Evolutionary conservation across 2,113 vertebrate genomes (phyloP), one percentile per base, ranked within the genome.

Genomic region (Siniperca knerii): DNA sequence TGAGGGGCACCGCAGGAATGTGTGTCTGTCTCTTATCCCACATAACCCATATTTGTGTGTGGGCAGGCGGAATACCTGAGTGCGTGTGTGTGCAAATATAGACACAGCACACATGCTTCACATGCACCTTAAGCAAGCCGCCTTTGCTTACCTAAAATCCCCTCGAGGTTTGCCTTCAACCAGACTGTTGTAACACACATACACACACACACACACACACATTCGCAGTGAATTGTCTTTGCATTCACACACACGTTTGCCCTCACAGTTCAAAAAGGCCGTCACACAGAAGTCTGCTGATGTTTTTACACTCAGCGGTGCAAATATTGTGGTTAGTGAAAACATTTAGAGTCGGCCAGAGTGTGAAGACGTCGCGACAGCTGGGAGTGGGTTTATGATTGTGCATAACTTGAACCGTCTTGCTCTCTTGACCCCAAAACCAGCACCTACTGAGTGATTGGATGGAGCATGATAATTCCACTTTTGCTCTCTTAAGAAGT

Each of bases 1-100:
- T 95, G 95, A 97, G 95, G 93, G 91, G 95, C 96, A 96, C 96
- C 97, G 89, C 96, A 97, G 97, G 96, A 96, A 96, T 97, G 96
- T 89, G 92, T 72, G 90, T 94, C 95, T 96, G 96, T 96, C 96
- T 97, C 91, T 93, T 94, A 93, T 94, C 92, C 93, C 86, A 75
- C 73, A 64, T 79, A 91, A 89, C 68, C 80, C 78, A 79, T 91
- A 92, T 92, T 93, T 95, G 90, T 82, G 90, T 89, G 85, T 89
- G 85, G 85, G 73, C 77, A 87, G 25, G 82, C 60, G 2, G 68
- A 85, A 89, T 92, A 94, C 91, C 88, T 92, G 89, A 1, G 72
- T 52, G 50, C 62, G 78, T 29, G 75, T 64, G 68, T 75, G 87
- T 68, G 83, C 70, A 78, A 74, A 84, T 69, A 86, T 18, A 87